phyloP scores from a whole-genome alignment of 2,113 vertebrate genomes.

The Zosterops pallidus region DNA sequence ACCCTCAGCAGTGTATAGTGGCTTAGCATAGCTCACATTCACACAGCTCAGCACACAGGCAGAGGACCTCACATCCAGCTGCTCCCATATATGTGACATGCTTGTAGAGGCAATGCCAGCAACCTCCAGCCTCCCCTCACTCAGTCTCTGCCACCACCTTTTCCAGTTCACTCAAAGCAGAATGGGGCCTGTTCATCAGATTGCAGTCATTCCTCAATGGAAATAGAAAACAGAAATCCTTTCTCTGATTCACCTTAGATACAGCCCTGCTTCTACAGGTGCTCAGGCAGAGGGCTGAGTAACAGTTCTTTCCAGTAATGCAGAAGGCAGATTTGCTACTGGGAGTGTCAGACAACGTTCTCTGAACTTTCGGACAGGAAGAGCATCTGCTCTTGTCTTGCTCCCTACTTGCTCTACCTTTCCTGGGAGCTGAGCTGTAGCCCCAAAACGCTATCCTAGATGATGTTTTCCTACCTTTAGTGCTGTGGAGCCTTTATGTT shows the following conservation, averaged over 20 bases:
- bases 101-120: neutral
- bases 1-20: fast-evolving
- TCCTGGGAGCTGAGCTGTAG: neutral
- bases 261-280: neutral
- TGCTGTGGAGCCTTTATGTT: neutral
- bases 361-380: neutral
- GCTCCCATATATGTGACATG: neutral
- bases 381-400: neutral
- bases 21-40: neutral
- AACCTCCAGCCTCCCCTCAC: neutral
- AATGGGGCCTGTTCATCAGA: neutral
- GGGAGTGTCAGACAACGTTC: neutral
- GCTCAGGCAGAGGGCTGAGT: neutral
- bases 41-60: neutral
- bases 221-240: neutral
- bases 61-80: neutral
- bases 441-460: neutral
- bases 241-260: neutral
- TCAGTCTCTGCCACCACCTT: neutral
- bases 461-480: neutral
- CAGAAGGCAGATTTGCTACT: neutral
- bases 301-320: neutral
- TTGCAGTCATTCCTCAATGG: neutral
- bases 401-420: neutral
- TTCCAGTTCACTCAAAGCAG: neutral